Evolutionary conservation across 2,797 vertebrate species (phyloP), one percentile per base, ranked within the genome.

Genomic region (Dicrostonyx torquatus): DNA sequence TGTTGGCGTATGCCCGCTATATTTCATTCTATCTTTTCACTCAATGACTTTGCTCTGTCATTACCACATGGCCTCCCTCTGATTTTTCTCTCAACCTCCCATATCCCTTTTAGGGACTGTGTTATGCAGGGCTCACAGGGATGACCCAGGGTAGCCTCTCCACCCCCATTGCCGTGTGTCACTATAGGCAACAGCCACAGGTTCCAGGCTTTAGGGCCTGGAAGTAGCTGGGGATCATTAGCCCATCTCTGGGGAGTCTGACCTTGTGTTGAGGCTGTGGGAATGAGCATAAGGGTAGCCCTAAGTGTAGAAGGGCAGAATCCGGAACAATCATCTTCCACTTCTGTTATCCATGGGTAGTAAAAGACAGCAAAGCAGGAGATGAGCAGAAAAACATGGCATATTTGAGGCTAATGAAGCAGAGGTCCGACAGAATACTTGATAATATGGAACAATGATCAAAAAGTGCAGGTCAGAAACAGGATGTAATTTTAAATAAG

Each of bases 351-450:
- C 96, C 94, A 92, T 72, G n/a, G 85, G 70, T 76, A 94, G 95
- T n/a, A 97, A 96, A 92, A 94, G 97, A 94, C 48, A 85, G 92
- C 72, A 76, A 95, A 93, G 92, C 45, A 94, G 58, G 40, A 87
- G 17, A 14, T 20, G 0, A 55, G 87, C 64, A 85, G 93, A 97
- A 92, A 64, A 87, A 60, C 86, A 90, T 93, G 29, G 75, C 50
- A 43, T 82, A 66, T 82, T 75, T 70, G 50, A 95, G 58, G 37
- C 68, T 87, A 93, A 80, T 79, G 73, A 95, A 95, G 87, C 77
- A 53, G 20, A 45, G 43, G n/a, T 90, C 84, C 82, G 83, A 94
- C 34, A 86, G 43, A 90, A 55, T 68, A 80, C 94, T 92, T 96
- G 73, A 75, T 24, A 66, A 82, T 88, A 53, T 34, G 37, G 26